Evolutionary conservation across 2,113 vertebrate genomes (phyloP), one percentile per base, ranked within the genome.

Genomic region (Oplegnathus fasciatus): DNA sequence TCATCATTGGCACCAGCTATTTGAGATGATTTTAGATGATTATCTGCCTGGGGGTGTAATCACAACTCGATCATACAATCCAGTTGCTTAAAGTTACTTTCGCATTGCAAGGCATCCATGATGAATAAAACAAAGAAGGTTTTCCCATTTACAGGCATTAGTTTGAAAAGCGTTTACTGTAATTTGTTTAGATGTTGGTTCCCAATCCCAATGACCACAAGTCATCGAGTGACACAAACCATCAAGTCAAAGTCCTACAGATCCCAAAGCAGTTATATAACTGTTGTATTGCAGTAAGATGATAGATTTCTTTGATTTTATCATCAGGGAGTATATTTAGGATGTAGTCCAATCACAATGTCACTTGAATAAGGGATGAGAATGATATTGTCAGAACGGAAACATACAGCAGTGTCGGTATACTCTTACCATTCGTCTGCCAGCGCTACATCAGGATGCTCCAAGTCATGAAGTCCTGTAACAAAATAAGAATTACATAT

Each of bases 371-470:
- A 60, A 73, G 28, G 0, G 22, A 22, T 9, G 30, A 67, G 10
- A n/a, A 78, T 64, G 34, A 75, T 37, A 40, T 24, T 9, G 66
- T 67, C 48, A 57, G 52, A 40, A 66, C 1, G 52, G 20, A 66
- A 24, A 62, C 48, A 73, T 42, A 74, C 30, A 75, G 46, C 48
- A 75, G 78, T 71, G 81, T 82, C 46, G 11, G 78, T 76, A 73
- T 89, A 77, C 18, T 91, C 95, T 95, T 95, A 99, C 98, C 98
- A 99, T 95, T 99, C 98, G 0, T 99, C 97, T 90, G 98, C 98
- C 93, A 99, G 94, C 42, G 96, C 97, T 74, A 99, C 98, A 90
- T 99, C 98, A n/a, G 97, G 98, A 92, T 99, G 98, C 85, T 99
- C 98, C 96, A 99, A 96, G 95, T 99, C 98, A 94, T 99, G 98